Evolutionary conservation across 2,113 vertebrate genomes (phyloP).

Genomic region (Paracanthobrama guichenoti): DNA sequence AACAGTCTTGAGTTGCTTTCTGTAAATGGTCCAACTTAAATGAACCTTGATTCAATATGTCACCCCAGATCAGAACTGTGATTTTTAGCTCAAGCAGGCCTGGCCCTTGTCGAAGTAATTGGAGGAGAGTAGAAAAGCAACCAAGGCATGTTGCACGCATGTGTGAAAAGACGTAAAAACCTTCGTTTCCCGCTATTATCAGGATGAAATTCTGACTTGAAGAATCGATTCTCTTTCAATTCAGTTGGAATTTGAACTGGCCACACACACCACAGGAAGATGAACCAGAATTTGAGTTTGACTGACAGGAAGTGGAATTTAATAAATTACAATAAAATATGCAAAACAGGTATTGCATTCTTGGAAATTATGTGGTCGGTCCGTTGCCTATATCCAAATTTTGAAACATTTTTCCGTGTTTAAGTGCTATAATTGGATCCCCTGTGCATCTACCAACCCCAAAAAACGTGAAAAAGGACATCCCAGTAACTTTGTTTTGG

Average conservation of each 20-base stretch:
- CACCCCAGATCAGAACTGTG: constrained; percentile 57
- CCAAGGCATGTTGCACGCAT: background rate
- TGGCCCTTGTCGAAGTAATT: constrained; percentile 56
- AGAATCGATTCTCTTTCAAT: background rate
- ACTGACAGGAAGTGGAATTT: background rate
- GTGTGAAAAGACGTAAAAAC: background rate
- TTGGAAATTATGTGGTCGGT: background rate
- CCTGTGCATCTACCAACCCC: no score
- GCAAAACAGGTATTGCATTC: background rate
- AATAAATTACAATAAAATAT: no score
- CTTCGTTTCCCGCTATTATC: background rate
- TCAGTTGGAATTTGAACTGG: background rate
- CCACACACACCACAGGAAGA: background rate
- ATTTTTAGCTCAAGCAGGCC: constrained; percentile 61
- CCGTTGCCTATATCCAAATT: background rate
- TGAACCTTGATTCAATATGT: constrained; percentile 68
- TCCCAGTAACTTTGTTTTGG: no score
- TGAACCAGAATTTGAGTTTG: background rate
- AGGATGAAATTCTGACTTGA: background rate
- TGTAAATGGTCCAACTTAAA: constrained; percentile 60
- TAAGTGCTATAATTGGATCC: no score
- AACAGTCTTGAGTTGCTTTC: constrained; percentile 54
- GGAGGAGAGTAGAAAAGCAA: constrained; percentile 38
- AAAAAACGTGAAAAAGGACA: no score
- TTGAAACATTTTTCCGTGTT: background rate